These are phyloP conservation scores for Pteria penguin DNA, from an alignment of 2,888 invertebrate species.

Conservation along the genomic window DNA sequence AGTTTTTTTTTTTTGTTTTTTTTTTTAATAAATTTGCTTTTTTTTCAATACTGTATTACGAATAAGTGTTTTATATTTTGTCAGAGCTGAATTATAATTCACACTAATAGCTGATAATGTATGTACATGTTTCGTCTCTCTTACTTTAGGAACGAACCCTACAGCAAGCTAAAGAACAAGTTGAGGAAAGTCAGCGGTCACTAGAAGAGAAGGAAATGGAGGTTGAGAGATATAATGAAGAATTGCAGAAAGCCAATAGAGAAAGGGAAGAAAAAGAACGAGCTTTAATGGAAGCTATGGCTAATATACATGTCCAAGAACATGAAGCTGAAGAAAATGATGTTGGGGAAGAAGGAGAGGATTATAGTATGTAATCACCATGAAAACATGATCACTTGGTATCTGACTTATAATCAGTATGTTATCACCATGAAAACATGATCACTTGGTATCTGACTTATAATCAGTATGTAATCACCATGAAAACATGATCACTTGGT, in stretches of 20 bases:
- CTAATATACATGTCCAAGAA: constrained; percentile 81
- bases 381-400: neutral
- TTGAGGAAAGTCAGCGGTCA: constrained; percentile 47
- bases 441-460: too few relatives aligned
- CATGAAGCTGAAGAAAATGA: constrained; percentile 88
- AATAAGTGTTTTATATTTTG: too few relatives aligned
- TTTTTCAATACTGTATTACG: too few relatives aligned
- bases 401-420: neutral
- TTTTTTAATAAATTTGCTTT: too few relatives aligned
- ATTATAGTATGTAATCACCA: constrained; percentile 26
- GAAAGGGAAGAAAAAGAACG: constrained; percentile 69
- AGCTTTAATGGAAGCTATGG: constrained; percentile 42
- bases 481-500: too few relatives aligned
- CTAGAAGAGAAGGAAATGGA: constrained; percentile 66
- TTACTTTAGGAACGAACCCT: neutral
- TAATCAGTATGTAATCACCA: too few relatives aligned
- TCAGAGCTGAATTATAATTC: too few relatives aligned
- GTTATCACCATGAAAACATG: too few relatives aligned
- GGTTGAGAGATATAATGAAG: constrained; percentile 50
- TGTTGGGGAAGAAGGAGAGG: constrained; percentile 69
- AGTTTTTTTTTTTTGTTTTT: too few relatives aligned
- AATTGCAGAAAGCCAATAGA: constrained; percentile 52
- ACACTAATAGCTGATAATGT: too few relatives aligned
- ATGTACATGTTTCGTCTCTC: too few relatives aligned
- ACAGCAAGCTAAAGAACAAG: constrained; percentile 41